Evolutionary conservation across 2,113 vertebrate genomes (phyloP), one percentile per base, ranked within the genome.

Genomic region (Neodon shergylaensis): DNA sequence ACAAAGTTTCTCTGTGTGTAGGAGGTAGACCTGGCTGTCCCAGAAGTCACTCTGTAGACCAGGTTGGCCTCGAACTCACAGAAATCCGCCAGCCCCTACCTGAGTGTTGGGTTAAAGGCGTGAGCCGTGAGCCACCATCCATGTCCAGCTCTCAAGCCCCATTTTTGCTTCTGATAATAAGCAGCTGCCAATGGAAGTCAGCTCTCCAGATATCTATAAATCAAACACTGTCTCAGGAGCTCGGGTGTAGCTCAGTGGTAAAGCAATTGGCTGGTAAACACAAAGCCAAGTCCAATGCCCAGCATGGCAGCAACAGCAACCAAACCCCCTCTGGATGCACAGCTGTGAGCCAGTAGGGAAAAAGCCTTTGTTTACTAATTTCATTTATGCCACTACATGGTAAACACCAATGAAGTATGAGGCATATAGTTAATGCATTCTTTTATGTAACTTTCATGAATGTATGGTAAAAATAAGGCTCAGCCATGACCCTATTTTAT

Each of bases 341-440:
- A 70, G 66, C 11, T 24, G 0, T 52, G 44, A 73, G 63, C 86
- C 68, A 68, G 58, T 68, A 42, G 42, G 63, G 70, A 94, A 81
- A 63, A 5, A 82, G 33, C 28, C 21, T 22, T 88, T 90, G 83
- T 73, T 86, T 91, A 83, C 63, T 86, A 36, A 49, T 36, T 66
- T 91, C 83, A 83, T 49, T 49, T 47, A 86, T 68, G 87, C 47
- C 33, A 24, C 88, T 10, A 24, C 61, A 90, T 90, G 91, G 72
- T 78, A 93, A 89, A 70, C 11, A 61, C 21, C 92, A 83, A 70
- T 36, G 73, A 92, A 89, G 86, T 63, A 94, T 22, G 47, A 65
- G n/a, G 36, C 47, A 3, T 66, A 49, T 17, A 73, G 36, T 84
- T 63, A 70, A 44, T 54, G 31, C 65, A 83, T 87, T 58, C 16